These are phyloP conservation scores for Chamaetylas fuelleborni DNA, from an alignment of 2,113 vertebrate species.

Conservation along the genomic window DNA sequence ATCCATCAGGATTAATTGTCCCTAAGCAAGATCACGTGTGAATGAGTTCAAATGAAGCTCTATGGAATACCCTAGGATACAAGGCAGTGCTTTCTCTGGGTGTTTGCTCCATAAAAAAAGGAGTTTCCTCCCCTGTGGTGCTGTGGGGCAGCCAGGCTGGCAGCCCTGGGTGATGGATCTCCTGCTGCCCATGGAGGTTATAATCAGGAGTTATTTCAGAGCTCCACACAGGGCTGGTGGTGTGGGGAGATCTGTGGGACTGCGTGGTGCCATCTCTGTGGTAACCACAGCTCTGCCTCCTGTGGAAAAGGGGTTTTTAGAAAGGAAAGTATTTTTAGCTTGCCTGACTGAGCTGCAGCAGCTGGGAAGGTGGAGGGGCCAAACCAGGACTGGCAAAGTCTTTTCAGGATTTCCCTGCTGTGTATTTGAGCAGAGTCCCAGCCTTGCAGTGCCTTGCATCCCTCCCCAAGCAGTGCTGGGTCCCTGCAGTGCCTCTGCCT, in stretches of 20 bases:
- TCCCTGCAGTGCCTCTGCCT: not conserved
- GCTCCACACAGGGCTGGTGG: rapidly evolving
- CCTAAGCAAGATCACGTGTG: not conserved
- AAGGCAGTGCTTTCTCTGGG: not conserved
- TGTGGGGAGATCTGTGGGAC: rapidly evolving
- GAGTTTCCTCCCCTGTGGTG: not conserved
- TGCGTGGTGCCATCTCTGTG: not conserved
- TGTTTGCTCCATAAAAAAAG: not conserved
- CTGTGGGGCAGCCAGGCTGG: too few species aligned
- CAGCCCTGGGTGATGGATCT: not conserved
- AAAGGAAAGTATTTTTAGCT: conserved; percentile 5
- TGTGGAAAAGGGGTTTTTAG: not conserved
- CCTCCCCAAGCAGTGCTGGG: rapidly evolving
- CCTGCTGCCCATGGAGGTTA: rapidly evolving
- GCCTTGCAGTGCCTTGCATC: not conserved
- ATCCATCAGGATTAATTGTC: not conserved
- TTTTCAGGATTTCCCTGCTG: not conserved
- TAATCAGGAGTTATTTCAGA: rapidly evolving
- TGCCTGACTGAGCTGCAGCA: not conserved
- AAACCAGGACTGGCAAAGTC: not conserved
- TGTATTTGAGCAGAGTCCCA: rapidly evolving
- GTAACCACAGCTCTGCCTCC: not conserved
- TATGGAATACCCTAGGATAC: not conserved
- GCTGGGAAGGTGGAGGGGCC: not conserved
- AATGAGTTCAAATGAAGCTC: not conserved